Percentiles rank a stretch among this genome's conserved stretches.
Conservation (phyloP, 1,140 invertebrate species). For the Solenopsis invicta region DNA sequence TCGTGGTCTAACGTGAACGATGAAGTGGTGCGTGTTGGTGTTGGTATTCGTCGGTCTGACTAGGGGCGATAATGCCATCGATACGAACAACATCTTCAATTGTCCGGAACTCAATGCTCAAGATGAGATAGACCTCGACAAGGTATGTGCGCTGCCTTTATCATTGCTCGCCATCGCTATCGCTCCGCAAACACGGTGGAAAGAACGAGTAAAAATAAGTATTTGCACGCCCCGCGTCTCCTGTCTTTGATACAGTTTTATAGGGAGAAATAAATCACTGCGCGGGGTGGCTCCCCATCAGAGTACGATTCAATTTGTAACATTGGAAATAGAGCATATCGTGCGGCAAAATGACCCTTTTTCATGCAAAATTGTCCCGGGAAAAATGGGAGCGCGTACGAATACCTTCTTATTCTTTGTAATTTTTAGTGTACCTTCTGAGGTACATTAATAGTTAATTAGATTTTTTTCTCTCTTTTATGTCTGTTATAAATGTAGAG, state of each 20-base stretch:
- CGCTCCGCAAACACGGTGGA: neutral
- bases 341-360: neutral
- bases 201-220: neutral
- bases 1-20: constrained; percentile 61
- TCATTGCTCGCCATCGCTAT: neutral
- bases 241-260: neutral
- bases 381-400: neutral
- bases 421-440: neutral
- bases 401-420: neutral
- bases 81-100: constrained; percentile 36
- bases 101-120: constrained; percentile 71
- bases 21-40: constrained; percentile 76
- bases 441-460: constrained; percentile 19
- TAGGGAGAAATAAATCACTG: neutral
- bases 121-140: constrained; percentile 73
- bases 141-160: constrained; percentile 51
- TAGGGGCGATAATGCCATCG: constrained; percentile 70
- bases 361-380: neutral
- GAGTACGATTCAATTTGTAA: neutral
- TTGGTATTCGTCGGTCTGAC: constrained; percentile 68
- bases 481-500: neutral
- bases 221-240: neutral
- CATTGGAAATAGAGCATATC: neutral
- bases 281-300: neutral
- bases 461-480: neutral